These are phyloP conservation scores for Anguilla japonica DNA, from an alignment of 2,113 vertebrate species.

Conservation along the genomic window DNA sequence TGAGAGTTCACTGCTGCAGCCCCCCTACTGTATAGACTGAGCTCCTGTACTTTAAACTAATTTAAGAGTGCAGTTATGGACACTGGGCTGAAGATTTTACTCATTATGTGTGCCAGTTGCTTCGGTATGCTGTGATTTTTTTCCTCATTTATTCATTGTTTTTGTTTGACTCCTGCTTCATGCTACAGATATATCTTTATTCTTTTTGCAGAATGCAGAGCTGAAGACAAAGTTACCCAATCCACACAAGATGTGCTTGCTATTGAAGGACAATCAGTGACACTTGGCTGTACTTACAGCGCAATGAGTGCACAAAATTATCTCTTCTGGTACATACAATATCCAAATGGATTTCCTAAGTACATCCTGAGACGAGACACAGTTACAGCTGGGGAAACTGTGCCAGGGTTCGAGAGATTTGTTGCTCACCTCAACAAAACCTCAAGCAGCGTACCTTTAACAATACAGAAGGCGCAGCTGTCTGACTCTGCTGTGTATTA, in stretches of 20 bases:
- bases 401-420: constrained; percentile 8
- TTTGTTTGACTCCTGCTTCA: constrained; percentile 4
- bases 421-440: background rate
- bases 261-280: constrained; percentile 29
- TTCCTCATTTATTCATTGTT: background rate
- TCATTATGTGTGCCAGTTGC: background rate
- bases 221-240: constrained; percentile 32
- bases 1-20: background rate
- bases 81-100: background rate
- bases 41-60: background rate
- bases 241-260: constrained; percentile 12
- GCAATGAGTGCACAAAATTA: background rate
- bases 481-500: constrained; percentile 29
- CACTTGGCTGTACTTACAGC: constrained; percentile 18
- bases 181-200: background rate
- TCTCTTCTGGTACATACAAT: constrained; percentile 36
- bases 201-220: background rate
- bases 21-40: background rate
- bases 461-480: background rate
- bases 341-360: background rate
- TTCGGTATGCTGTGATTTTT: background rate
- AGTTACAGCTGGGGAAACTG: background rate
- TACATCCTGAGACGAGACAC: background rate
- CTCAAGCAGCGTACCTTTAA: constrained; percentile 4
- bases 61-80: background rate